Conservation (phyloP, 2,888 invertebrate genomes). For the Litoditis marina region DNA sequence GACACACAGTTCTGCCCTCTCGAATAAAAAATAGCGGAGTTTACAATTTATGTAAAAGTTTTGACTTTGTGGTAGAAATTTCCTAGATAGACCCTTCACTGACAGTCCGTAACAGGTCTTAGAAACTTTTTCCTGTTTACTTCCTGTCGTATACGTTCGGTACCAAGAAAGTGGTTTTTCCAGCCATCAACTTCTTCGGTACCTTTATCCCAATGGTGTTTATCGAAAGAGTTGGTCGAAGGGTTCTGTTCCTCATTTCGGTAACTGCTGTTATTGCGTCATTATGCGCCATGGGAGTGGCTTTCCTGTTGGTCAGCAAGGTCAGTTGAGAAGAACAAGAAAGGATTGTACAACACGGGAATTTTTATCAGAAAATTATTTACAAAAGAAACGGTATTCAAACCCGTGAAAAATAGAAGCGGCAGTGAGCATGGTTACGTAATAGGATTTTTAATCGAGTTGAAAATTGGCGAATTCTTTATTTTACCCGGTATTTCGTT, state of each 20-base stretch:
- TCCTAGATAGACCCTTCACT: no score
- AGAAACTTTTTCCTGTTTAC: neutral
- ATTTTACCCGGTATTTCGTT: no score
- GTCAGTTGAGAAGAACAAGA: constrained; percentile 12
- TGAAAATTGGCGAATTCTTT: no score
- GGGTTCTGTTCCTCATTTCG: constrained; percentile 51
- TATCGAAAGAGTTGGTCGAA: constrained; percentile 66
- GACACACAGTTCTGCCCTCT: no score
- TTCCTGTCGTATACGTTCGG: neutral
- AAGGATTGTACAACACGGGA: constrained; percentile 1
- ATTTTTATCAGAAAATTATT: neutral
- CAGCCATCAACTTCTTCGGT: constrained; percentile 65
- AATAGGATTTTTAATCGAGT: no score
- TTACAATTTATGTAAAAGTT: no score
- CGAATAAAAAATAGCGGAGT: no score
- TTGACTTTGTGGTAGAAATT: no score
- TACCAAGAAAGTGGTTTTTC: constrained; percentile 12
- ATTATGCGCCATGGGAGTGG: constrained; percentile 47
- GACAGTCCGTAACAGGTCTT: no score
- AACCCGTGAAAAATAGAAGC: no score
- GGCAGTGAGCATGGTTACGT: no score
- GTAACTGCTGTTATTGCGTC: constrained; percentile 42
- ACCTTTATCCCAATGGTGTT: constrained; percentile 65
- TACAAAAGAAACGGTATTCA: no score
- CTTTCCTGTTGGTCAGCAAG: constrained; percentile 44